Percentiles rank a stretch among this genome's conserved stretches.
phyloP scores from a whole-genome alignment of 2,888 invertebrate genomes.

The Orchesella flavescens region DNA sequence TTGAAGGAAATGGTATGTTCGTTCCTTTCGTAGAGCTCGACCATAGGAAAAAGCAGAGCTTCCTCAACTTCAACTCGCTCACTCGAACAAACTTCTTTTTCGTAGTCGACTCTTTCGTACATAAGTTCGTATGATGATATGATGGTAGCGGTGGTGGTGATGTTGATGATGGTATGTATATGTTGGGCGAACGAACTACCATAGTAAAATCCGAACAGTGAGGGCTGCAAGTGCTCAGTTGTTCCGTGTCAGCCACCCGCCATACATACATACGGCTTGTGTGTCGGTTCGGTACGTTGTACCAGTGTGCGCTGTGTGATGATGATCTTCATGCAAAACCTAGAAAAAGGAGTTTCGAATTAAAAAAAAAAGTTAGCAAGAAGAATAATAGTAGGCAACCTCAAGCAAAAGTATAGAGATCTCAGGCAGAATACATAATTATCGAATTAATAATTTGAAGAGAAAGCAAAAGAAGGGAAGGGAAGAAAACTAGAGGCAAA shows the following conservation, averaged over 20 bases:
- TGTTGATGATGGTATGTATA: not conserved
- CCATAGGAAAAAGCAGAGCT: slow-evolving; percentile 13
- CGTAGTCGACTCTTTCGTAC: slow-evolving; percentile 26
- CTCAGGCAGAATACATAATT: too few species aligned
- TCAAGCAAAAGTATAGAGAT: too few species aligned
- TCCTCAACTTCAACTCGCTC: slow-evolving; percentile 21
- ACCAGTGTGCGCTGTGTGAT: slow-evolving; percentile 9
- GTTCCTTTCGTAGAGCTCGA: too few species aligned
- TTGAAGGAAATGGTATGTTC: too few species aligned
- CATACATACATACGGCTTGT: slow-evolving; percentile 60
- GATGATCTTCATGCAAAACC: slow-evolving; percentile 16
- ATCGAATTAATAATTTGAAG: too few species aligned
- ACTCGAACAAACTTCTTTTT: slow-evolving; percentile 21
- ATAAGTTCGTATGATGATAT: slow-evolving; percentile 13
- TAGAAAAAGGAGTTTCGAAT: slow-evolving; percentile 1
- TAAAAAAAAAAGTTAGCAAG: slow-evolving; percentile 4
- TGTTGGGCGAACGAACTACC: not conserved
- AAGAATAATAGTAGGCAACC: slow-evolving; percentile 2
- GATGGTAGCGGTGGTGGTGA: slow-evolving; percentile 23
- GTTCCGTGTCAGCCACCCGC: slow-evolving; percentile 62
- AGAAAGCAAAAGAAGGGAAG: too few species aligned
- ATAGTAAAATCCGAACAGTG: slow-evolving; percentile 60
- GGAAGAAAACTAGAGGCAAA: too few species aligned
- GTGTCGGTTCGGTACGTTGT: slow-evolving; percentile 5
- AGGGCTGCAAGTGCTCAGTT: slow-evolving; percentile 61